Percentiles rank a stretch among this genome's conserved stretches.
These are phyloP conservation scores for Aphis gossypii DNA, from an alignment of 1,140 invertebrate species.

Conservation along the genomic window DNA sequence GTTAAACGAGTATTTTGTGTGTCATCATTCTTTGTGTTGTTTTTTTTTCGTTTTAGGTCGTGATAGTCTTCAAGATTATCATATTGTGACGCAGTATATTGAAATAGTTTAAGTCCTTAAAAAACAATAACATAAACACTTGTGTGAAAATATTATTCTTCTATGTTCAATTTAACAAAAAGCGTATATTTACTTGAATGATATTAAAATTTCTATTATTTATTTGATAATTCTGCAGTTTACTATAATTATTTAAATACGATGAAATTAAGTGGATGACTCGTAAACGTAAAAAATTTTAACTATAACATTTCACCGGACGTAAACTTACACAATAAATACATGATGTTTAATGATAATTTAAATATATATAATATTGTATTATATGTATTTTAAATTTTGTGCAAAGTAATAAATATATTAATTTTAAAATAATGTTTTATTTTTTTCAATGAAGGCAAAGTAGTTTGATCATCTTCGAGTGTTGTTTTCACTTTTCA, in stretches of 20 bases:
- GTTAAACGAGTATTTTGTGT: conserved; percentile 40
- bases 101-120: background rate
- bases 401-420: background rate
- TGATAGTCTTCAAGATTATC: background rate
- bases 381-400: background rate
- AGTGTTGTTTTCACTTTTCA: background rate
- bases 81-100: background rate
- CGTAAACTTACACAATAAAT: background rate
- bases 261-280: background rate
- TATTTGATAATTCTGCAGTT: background rate
- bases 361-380: too few relatives aligned
- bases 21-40: conserved; percentile 24
- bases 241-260: background rate
- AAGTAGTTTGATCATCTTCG: background rate
- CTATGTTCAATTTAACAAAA: background rate
- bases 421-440: background rate
- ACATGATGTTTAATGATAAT: background rate
- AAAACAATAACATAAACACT: background rate
- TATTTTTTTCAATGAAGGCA: too few relatives aligned
- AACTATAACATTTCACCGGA: background rate
- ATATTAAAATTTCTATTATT: conserved; percentile 8
- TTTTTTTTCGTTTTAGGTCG: background rate
- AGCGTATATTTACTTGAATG: background rate
- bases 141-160: background rate
- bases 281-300: background rate